Percentiles rank a stretch among this genome's conserved stretches.
Conservation (phyloP, 2,888 invertebrate species). For the Epinotia ramella region DNA sequence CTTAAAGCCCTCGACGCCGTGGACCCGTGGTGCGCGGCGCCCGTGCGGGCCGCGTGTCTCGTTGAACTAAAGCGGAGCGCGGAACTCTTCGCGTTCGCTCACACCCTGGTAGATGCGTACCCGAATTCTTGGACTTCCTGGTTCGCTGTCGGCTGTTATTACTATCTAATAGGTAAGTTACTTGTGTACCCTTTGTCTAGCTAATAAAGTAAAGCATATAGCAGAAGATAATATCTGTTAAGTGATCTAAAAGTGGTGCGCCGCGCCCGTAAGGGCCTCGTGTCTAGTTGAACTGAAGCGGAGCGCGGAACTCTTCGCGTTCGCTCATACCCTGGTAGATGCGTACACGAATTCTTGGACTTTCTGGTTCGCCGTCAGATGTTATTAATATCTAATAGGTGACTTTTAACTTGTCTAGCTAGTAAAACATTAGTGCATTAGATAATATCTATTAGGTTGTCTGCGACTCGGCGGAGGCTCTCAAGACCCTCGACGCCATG, state of each 20-base stretch:
- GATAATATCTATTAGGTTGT: too few species aligned
- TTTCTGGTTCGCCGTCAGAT: conserved; percentile 99
- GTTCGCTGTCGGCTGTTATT: conserved; percentile 99
- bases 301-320: conserved; percentile 92
- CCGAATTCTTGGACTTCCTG: conserved; percentile 96
- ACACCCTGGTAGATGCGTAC: conserved; percentile 96
- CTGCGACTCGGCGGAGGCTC: conserved; percentile 54
- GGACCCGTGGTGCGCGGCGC: conserved; percentile 70
- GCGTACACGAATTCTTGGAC: conserved; percentile 96
- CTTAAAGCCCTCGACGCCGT: conserved; percentile 60
- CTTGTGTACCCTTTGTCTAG: neutral
- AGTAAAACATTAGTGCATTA: too few species aligned
- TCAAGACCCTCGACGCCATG: conserved; percentile 57
- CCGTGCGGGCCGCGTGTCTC: conserved; percentile 68
- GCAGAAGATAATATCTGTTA: too few species aligned
- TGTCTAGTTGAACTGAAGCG: conserved; percentile 74
- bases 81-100: conserved; percentile 96
- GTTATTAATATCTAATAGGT: conserved; percentile 91
- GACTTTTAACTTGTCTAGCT: conserved; percentile 49
- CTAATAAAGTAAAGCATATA: too few species aligned
- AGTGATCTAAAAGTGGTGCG: conserved; percentile 58
- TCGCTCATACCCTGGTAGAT: conserved; percentile 97
- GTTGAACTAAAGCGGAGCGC: conserved; percentile 75
- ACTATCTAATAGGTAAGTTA: conserved; percentile 84
- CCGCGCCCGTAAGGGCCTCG: conserved; percentile 63